A percentile compares a stretch with the other conserved stretches of the same genome.
Evolutionary conservation across 2,113 vertebrate genomes (phyloP).

Genomic region (Neotragus moschatus): DNA sequence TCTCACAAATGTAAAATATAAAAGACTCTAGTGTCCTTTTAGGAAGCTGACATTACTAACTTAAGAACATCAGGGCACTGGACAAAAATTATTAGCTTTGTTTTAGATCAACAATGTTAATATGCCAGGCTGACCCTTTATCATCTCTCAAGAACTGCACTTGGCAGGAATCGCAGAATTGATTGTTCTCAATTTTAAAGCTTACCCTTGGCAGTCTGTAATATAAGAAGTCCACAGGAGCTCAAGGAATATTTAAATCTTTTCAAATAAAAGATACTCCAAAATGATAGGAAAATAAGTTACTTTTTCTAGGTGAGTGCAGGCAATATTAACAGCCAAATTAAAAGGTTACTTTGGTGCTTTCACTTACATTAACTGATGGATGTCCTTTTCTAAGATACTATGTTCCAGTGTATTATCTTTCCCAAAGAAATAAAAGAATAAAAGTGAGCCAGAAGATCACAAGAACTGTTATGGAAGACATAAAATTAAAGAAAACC

Average conservation of each 20-base stretch:
- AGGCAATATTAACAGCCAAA: neutral
- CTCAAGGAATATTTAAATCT: constrained; percentile 21
- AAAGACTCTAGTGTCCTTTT: constrained; percentile 5
- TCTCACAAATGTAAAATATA: constrained; percentile 1
- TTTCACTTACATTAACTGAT: neutral
- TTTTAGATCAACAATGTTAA: constrained; percentile 38
- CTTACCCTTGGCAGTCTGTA: neutral
- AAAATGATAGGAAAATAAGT: constrained; percentile 7
- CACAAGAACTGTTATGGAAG: neutral
- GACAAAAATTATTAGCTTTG: constrained; percentile 23
- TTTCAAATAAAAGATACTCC: constrained; percentile 8
- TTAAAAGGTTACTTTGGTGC: neutral
- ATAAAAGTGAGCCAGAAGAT: neutral
- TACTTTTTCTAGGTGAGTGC: neutral
- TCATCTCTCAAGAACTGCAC: neutral
- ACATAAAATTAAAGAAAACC: neutral
- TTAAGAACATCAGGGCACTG: neutral
- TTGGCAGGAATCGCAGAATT: constrained; percentile 33
- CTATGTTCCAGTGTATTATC: neutral
- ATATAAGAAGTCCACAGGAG: neutral
- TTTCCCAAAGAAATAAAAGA: constrained; percentile 12
- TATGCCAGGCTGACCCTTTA: neutral
- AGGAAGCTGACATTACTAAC: constrained; percentile 16
- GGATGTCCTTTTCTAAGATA: neutral
- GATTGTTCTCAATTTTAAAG: constrained; percentile 30